These are phyloP conservation scores for Plectropomus leopardus DNA, from an alignment of 2,113 vertebrate genomes.

Conservation along the genomic window DNA sequence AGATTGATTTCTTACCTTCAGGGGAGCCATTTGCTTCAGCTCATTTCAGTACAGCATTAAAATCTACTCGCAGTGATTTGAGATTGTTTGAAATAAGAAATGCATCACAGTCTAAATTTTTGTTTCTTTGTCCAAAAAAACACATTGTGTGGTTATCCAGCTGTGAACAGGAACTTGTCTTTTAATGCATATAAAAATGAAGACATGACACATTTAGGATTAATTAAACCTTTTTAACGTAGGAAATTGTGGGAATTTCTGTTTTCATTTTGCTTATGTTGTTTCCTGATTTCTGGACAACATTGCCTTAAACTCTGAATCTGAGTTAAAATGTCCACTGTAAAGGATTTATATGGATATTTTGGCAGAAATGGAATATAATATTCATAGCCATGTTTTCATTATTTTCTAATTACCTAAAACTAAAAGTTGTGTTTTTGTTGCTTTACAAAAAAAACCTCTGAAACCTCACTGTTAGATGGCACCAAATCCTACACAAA, in stretches of 20 bases:
- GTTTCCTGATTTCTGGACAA: background rate
- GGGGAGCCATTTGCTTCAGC: slow-evolving; percentile 39
- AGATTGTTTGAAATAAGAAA: slow-evolving; percentile 28
- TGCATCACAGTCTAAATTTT: background rate
- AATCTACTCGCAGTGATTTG: slow-evolving; percentile 8
- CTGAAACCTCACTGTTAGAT: too few species aligned
- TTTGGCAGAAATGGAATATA: too few species aligned
- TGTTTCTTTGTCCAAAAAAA: background rate
- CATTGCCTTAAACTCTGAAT: background rate
- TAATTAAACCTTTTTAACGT: too few species aligned
- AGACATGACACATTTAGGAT: background rate
- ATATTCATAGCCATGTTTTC: too few species aligned
- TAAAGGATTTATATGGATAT: too few species aligned
- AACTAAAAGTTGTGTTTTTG: too few species aligned
- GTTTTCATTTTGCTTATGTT: background rate
- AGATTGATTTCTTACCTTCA: slow-evolving; percentile 53
- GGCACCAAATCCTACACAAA: too few species aligned
- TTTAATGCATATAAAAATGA: background rate
- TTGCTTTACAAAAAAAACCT: too few species aligned
- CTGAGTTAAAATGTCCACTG: background rate
- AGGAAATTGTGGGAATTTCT: background rate
- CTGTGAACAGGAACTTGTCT: slow-evolving; percentile 6
- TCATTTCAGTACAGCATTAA: slow-evolving; percentile 29
- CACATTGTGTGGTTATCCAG: background rate
- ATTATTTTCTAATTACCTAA: too few species aligned